Percentiles rank a stretch among this genome's conserved stretches.
Conservation (phyloP, 2,113 vertebrate genomes). For the Synchiropus splendidus region DNA sequence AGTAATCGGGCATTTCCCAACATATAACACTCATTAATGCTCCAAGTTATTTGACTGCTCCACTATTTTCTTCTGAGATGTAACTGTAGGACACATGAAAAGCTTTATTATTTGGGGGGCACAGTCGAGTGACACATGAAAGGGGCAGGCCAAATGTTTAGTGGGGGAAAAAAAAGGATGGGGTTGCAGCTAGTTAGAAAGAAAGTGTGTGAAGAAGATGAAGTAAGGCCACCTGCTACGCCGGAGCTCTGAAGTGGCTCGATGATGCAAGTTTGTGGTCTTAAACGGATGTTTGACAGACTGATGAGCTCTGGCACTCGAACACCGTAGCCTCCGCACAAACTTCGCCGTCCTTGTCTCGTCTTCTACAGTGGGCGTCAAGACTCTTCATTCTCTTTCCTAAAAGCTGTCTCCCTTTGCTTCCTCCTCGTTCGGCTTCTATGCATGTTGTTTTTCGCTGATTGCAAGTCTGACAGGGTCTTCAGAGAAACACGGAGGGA, state of each 20-base stretch:
- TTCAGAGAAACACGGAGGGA: constrained; percentile 45
- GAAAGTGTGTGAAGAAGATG: constrained; percentile 13
- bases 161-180: not conserved
- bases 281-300: constrained; percentile 55
- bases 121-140: no score
- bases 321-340: constrained; percentile 39
- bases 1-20: no score
- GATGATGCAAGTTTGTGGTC: constrained; percentile 41
- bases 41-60: no score
- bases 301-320: constrained; percentile 35
- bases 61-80: no score
- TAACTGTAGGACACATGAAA: no score
- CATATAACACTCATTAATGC: no score
- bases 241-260: no score
- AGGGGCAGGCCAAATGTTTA: no score
- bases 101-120: no score
- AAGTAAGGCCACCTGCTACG: not conserved
- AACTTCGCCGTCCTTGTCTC: constrained; percentile 35
- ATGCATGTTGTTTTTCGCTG: constrained; percentile 27
- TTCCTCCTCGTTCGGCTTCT: constrained; percentile 22
- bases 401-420: constrained; percentile 24
- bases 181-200: no score
- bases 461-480: constrained; percentile 49
- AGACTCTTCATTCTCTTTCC: constrained; percentile 31
- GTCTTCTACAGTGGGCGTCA: constrained; percentile 44